Evolutionary conservation across 2,888 invertebrate genomes (phyloP), one percentile per base, ranked within the genome.

Genomic region (Ryuthela nishihirai): DNA sequence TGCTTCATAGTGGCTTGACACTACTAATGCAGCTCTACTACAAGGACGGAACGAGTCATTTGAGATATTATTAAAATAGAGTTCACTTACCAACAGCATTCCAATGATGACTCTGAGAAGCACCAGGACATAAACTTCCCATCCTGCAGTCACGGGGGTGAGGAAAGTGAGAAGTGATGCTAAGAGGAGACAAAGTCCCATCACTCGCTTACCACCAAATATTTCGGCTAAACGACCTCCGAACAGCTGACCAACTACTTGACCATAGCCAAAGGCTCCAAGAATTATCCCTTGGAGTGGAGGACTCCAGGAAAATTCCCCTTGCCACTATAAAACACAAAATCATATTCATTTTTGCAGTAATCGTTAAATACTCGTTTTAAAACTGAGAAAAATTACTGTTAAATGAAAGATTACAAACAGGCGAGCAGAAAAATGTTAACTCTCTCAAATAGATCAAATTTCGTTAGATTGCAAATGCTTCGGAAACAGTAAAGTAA

Each of bases 141-240:
- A 58, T 10, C 29, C 5, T 12, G 56, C 56, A 1, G 50, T 18
- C 6, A 58, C 3, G 4, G 56, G 56, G 1, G 50, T 45, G 9
- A 58, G 2, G 3, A 52, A 5, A 24, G 56, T 58, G 2, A 52
- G 29, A 2, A 58, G 6, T 5, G 56, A 45, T 12, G 50, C 41
- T 5, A 52, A 7, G 10, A 58, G n/a, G 5, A 46, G 50, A 24
- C 56, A 52, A 0, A 46, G 1, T 4, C 45, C 38, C 1, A 58
- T 35, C 50, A 58, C 47, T 18, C 12, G 41, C 12, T 58, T 58
- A 2, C 56, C 56, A 7, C 56, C 56, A 7, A 46, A 58, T 7
- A 58, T 42, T 25, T 58, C 56, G 0, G 56, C 56, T 52, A 58
- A 52, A 6, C 56, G 35, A 15, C 56, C 56, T 10, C 56, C 56